Percentiles rank a stretch among this genome's conserved stretches.
These are phyloP conservation scores for Laticauda colubrina DNA, from an alignment of 2,113 vertebrate species.

Conservation along the genomic window DNA sequence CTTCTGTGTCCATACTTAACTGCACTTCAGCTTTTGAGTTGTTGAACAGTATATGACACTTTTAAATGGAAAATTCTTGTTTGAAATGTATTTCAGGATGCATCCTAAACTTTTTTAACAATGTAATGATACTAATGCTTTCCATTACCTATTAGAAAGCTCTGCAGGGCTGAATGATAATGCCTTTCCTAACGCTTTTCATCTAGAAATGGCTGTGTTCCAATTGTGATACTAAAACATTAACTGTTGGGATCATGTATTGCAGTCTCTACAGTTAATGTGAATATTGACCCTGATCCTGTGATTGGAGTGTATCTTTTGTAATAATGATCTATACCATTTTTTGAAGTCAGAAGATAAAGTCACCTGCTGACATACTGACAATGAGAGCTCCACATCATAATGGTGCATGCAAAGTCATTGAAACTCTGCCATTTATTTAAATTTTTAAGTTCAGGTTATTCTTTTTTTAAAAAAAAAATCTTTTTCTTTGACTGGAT, in stretches of 20 bases:
- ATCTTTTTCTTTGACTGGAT: background rate
- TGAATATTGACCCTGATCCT: slow-evolving; percentile 30
- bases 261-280: slow-evolving; percentile 29
- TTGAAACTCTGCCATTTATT: slow-evolving; percentile 18
- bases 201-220: slow-evolving; percentile 49
- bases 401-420: background rate
- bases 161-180: background rate
- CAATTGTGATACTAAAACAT: slow-evolving; percentile 43
- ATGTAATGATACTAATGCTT: background rate
- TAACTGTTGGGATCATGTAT: slow-evolving; percentile 42
- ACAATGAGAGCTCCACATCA: background rate
- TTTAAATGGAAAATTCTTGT: background rate
- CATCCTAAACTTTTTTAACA: background rate
- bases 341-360: slow-evolving; percentile 31
- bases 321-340: slow-evolving; percentile 31
- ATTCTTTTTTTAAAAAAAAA: background rate
- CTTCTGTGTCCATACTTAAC: background rate
- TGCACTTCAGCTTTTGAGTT: background rate
- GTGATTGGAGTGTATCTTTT: background rate
- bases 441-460: slow-evolving; percentile 10
- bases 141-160: background rate
- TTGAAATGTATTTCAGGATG: background rate
- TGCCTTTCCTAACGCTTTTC: slow-evolving; percentile 41
- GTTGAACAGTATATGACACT: background rate
- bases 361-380: slow-evolving; percentile 6